phyloP scores from a whole-genome alignment of 1,140 invertebrate species.

The Dryas iulia region DNA sequence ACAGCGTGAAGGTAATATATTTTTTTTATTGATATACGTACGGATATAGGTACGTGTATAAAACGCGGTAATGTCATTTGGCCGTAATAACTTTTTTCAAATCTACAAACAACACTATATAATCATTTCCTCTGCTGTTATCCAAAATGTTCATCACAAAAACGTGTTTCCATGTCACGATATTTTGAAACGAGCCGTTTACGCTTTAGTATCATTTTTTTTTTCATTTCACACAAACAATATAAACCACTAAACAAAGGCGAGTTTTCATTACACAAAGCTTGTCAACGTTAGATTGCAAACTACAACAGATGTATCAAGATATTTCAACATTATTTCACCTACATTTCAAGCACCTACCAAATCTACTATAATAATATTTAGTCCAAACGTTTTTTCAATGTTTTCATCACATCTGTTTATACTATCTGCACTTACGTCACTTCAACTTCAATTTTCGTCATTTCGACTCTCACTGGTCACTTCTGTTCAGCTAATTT shows the following conservation, averaged over 20 bases:
- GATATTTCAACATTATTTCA: background rate
- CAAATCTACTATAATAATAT: background rate
- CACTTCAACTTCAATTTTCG: slow-evolving; percentile 3
- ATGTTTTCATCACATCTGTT: background rate
- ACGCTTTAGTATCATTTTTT: background rate
- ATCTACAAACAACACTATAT: background rate
- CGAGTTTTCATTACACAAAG: background rate
- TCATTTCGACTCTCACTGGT: slow-evolving; percentile 7
- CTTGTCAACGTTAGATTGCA: background rate
- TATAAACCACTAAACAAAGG: background rate
- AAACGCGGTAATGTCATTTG: background rate
- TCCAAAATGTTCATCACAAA: background rate
- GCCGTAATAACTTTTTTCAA: background rate
- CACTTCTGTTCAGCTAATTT: slow-evolving; percentile 30
- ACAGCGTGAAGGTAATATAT: no score
- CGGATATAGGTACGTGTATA: no score
- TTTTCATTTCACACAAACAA: background rate
- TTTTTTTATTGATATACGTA: no score
- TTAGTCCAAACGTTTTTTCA: background rate
- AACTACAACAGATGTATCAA: background rate
- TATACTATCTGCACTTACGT: background rate
- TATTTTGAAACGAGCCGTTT: background rate
- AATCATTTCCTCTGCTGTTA: background rate
- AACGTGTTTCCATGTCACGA: background rate
- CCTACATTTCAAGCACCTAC: background rate